These are phyloP conservation scores for Apodemus speciosus DNA, from an alignment of 2,113 vertebrate genomes.

Conservation along the genomic window DNA sequence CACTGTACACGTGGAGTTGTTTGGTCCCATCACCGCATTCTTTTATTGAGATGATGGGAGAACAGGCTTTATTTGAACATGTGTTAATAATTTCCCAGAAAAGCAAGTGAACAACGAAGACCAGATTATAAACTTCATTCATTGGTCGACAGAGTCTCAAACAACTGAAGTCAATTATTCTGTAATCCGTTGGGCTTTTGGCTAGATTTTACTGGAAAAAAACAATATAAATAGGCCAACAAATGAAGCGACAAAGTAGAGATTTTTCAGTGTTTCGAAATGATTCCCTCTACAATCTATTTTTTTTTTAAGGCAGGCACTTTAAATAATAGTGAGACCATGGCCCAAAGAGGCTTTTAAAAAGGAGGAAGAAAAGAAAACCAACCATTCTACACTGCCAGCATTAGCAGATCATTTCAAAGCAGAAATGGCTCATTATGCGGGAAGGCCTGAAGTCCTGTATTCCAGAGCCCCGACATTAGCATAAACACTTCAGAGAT, in stretches of 20 bases:
- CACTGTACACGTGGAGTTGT: not conserved
- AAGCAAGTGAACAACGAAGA: conserved; percentile 61
- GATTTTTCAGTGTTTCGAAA: conserved; percentile 65
- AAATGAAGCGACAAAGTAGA: conserved; percentile 59
- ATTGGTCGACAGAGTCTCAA: conserved; percentile 41
- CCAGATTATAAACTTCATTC: conserved; percentile 52
- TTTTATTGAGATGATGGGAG: not conserved
- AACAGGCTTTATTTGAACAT: conserved; percentile 58
- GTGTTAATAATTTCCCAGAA: conserved; percentile 47
- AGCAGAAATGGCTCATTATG: conserved; percentile 51
- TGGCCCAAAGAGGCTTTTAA: conserved; percentile 55
- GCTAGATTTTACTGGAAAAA: conserved; percentile 58
- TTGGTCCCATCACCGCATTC: not conserved
- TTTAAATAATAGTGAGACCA: conserved; percentile 76
- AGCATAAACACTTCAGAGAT: conserved; percentile 66
- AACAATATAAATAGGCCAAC: conserved; percentile 61
- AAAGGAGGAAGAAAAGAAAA: conserved; percentile 15
- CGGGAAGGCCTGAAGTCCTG: not conserved
- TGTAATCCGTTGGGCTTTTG: conserved; percentile 53
- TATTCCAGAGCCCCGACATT: conserved; percentile 52
- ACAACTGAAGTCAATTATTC: conserved; percentile 63
- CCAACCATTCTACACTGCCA: not conserved
- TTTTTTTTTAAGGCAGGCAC: conserved; percentile 55
- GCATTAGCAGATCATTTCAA: conserved; percentile 59
- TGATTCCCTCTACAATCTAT: conserved; percentile 70